Conservation (phyloP, 1,140 invertebrate genomes). For the Drosophila ercepeae region DNA sequence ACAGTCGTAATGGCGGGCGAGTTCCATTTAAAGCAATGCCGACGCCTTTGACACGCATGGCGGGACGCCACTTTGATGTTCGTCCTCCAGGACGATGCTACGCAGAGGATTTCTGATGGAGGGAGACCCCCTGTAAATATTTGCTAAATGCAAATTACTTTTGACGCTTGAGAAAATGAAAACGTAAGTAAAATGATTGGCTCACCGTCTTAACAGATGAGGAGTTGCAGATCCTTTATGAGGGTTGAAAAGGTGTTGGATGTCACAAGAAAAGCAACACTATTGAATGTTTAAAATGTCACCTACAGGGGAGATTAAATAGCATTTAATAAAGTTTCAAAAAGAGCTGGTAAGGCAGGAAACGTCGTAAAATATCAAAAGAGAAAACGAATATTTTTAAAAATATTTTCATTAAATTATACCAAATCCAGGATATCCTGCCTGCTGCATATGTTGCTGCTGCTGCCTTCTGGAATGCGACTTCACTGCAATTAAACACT, state of each 20-base stretch:
- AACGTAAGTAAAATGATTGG: slow-evolving; percentile 69
- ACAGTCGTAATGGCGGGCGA: slow-evolving; percentile 51
- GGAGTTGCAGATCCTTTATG: background rate
- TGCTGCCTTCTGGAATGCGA: slow-evolving; percentile 45
- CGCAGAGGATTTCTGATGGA: background rate
- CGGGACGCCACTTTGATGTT: slow-evolving; percentile 67
- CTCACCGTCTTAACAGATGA: slow-evolving; percentile 11
- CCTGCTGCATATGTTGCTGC: slow-evolving; percentile 55
- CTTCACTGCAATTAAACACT: slow-evolving; percentile 74
- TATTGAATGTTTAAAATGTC: slow-evolving; percentile 10
- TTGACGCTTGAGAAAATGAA: slow-evolving; percentile 69
- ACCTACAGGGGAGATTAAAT: background rate
- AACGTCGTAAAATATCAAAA: background rate
- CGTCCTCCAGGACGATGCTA: slow-evolving; percentile 1
- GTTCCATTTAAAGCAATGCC: slow-evolving; percentile 74
- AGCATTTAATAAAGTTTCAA: background rate
- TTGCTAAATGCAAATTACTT: slow-evolving; percentile 80
- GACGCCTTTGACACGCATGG: slow-evolving; percentile 77
- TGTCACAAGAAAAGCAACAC: slow-evolving; percentile 14
- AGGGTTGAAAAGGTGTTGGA: background rate
- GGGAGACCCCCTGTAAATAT: slow-evolving; percentile 52
- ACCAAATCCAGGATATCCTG: background rate
- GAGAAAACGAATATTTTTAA: background rate
- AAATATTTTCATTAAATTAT: background rate
- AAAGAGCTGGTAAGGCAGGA: no score